phyloP scores from a whole-genome alignment of 2,888 invertebrate species.

The Drosophila phalerata region DNA sequence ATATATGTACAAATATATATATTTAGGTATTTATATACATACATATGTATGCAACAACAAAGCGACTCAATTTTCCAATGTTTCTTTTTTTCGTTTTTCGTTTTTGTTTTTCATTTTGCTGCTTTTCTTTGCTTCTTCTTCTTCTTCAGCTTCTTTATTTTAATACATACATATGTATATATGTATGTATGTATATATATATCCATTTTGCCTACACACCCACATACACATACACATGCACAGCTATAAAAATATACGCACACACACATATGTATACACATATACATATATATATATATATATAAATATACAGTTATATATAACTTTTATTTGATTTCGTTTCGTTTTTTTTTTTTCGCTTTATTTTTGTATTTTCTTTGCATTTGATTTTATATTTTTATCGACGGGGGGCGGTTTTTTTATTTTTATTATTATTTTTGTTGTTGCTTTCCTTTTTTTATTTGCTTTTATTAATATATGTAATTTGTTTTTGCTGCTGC shows the following conservation, averaged over 20 bases:
- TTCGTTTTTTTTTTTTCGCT: constrained; percentile 14
- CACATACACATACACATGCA: constrained; percentile 8
- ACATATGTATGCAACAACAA: constrained; percentile 19
- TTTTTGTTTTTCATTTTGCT: constrained; percentile 15
- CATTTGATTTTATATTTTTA: constrained; percentile 1
- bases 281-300: constrained; percentile 28
- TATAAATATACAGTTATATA: constrained; percentile 16
- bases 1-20: neutral
- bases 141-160: constrained; percentile 5
- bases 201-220: constrained; percentile 32
- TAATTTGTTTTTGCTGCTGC: constrained; percentile 18
- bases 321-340: constrained; percentile 20
- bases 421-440: neutral
- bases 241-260: constrained; percentile 2
- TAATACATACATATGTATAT: neutral
- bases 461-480: constrained; percentile 2
- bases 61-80: constrained; percentile 62
- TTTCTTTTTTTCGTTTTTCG: constrained; percentile 22
- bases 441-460: constrained; percentile 12
- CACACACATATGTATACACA: constrained; percentile 7
- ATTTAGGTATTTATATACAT: neutral
- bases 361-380: neutral
- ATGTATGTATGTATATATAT: neutral
- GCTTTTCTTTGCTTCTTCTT: neutral
- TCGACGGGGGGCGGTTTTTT: constrained; percentile 6